These are phyloP conservation scores for Microctonus aethiopoides DNA, from an alignment of 2,888 invertebrate species.

Conservation along the genomic window DNA sequence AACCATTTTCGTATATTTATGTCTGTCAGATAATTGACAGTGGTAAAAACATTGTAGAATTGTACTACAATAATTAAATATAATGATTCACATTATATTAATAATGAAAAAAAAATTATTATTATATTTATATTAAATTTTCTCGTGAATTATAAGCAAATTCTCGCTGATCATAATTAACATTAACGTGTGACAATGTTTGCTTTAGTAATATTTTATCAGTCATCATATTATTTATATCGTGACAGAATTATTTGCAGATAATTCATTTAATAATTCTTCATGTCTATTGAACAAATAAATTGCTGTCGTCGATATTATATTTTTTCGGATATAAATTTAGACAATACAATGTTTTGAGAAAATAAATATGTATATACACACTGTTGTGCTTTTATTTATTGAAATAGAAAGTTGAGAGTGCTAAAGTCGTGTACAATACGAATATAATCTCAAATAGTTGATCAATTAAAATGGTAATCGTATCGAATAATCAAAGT, in stretches of 20 bases:
- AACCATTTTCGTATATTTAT: conserved; percentile 4
- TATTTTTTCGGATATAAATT: no score
- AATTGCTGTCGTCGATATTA: no score
- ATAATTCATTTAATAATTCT: no score
- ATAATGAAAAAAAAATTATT: background rate
- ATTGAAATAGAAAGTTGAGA: conserved; percentile 5
- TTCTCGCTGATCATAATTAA: background rate
- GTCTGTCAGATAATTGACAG: conserved; percentile 24
- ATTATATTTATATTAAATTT: background rate
- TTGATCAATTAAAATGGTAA: conserved; percentile 23
- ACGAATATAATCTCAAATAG: conserved; percentile 1
- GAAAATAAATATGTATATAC: background rate
- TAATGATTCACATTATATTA: no score
- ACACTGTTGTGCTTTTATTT: background rate
- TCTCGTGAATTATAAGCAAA: background rate
- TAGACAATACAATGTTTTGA: no score
- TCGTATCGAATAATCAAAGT: conserved; percentile 18
- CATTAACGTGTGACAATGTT: background rate
- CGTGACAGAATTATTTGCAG: no score
- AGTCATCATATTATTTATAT: no score
- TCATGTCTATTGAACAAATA: no score
- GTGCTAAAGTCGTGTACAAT: background rate
- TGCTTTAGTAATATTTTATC: background rate
- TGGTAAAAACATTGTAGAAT: conserved; percentile 13
- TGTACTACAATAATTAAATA: no score